Evolutionary conservation across 2,888 invertebrate genomes (phyloP).

Genomic region (Stenotaenia linearis): DNA sequence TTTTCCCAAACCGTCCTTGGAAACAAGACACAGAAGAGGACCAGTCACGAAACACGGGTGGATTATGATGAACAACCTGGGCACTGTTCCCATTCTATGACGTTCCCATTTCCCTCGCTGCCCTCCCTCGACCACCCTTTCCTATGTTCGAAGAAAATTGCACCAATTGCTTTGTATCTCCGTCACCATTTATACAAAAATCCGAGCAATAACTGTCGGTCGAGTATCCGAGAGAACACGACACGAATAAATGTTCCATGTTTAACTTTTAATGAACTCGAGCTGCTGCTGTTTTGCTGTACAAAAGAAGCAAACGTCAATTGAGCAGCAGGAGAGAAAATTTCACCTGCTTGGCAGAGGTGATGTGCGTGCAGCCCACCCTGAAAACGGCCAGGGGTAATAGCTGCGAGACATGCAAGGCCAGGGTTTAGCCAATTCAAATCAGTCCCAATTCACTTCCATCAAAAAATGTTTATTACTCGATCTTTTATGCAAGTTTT

Average conservation of each 20-base stretch:
- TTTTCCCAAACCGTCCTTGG: not conserved
- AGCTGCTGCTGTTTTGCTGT: slow-evolving; percentile 10
- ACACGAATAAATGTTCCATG: slow-evolving; percentile 14
- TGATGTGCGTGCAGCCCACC: slow-evolving; percentile 19
- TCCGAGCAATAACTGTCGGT: slow-evolving; percentile 4
- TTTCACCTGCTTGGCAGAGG: slow-evolving; percentile 14
- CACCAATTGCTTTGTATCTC: slow-evolving; percentile 7
- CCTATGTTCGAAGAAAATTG: not conserved
- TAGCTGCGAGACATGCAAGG: slow-evolving; percentile 5
- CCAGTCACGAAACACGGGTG: slow-evolving; percentile 2
- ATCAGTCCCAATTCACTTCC: not conserved
- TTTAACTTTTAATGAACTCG: slow-evolving; percentile 19
- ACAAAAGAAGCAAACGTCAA: slow-evolving; percentile 6
- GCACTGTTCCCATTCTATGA: slow-evolving; percentile 14
- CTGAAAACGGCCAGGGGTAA: slow-evolving; percentile 15
- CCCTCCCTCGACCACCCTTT: not conserved
- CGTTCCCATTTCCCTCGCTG: not conserved
- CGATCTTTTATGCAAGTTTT: not conserved
- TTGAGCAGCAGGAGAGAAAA: slow-evolving; percentile 12
- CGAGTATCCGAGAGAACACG: not conserved
- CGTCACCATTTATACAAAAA: slow-evolving; percentile 19
- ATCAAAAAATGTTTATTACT: slow-evolving; percentile 5
- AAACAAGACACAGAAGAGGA: not conserved
- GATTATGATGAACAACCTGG: slow-evolving; percentile 19
- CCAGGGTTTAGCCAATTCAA: slow-evolving; percentile 15